Base-by-base conservation (phyloP, 2,113 vertebrate species). In the Epinephelus cyanopodus region DNA sequence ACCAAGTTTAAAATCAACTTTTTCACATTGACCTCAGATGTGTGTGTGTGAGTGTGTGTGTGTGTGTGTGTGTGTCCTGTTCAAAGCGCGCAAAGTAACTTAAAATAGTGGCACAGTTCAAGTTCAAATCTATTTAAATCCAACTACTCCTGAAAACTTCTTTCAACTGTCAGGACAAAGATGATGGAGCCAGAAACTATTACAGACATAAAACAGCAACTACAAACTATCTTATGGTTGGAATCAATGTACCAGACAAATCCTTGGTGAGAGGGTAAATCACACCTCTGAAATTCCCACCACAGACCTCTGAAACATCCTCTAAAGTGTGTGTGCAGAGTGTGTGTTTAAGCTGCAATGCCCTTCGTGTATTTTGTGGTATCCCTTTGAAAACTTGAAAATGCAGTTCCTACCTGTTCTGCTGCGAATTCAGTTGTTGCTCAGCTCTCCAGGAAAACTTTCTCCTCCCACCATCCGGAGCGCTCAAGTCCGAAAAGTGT, bases 351-450 rank as follows among this genome's bases (percentile, higher is more conserved):
- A 25, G 39, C 18, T 64, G 2, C 5, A 47, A 48, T 57, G 17
- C 39, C 9, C 18, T 54, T 53, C 33, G 5, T 37, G 33, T 37
- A 6, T 7, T 37, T 37, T 11, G 57, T 37, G 33, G 6, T 1
- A 7, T 62, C 12, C 0, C 2, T 29, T 21, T 52, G 21, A 50
- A 56, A 60, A 37, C 57, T 21, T 65, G 8, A n/a, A n/a, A 64
- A 45, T 17, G 13, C 2, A 50, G 7, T 10, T 42, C 69, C 57
- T 85, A 92, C 91, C 90, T 89, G 72, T 5, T 53, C 37, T 70
- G 15, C 54, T 82, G 42, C 15, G 25, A 66, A 33, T 25, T 63
- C 63, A 63, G 69, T 29, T 68, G 78, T 56, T 48, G 33, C 58
- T 85, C 67, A 13, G 58, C 45, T 82, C 48, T 82, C 60, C 83